A percentile compares a stretch with the other conserved stretches of the same genome.
Evolutionary conservation across 2,797 vertebrate genomes (phyloP).

Genomic region (Epinephelus coioides): DNA sequence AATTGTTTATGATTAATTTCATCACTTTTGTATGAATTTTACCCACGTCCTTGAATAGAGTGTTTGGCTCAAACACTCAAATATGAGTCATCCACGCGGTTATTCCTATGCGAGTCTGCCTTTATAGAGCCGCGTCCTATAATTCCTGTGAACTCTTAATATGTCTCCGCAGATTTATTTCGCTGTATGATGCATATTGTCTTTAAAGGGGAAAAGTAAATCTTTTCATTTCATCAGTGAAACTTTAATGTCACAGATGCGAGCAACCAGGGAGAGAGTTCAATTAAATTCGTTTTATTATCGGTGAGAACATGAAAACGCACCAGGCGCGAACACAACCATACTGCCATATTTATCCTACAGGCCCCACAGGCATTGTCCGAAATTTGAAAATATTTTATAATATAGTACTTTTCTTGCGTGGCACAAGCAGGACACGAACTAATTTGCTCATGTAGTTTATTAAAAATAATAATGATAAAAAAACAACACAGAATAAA

Average conservation of each 20-base stretch:
- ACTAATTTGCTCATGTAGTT: neutral
- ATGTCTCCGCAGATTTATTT: conserved; percentile 23
- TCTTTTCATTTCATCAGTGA: conserved; percentile 1
- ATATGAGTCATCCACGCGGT: conserved; percentile 37
- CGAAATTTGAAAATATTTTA: neutral
- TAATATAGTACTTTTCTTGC: neutral
- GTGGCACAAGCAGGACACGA: neutral
- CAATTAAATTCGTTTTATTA: conserved; percentile 17
- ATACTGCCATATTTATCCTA: neutral
- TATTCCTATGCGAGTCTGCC: neutral
- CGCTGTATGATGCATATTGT: conserved; percentile 6
- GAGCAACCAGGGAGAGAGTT: neutral
- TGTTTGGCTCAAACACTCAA: conserved; percentile 7
- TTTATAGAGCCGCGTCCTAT: conserved; percentile 4
- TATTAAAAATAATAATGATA: neutral
- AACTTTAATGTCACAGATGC: neutral
- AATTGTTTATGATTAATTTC: conserved; percentile 24
- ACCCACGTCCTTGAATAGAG: conserved; percentile 3
- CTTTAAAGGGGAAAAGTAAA: conserved; percentile 9
- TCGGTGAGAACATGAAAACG: neutral
- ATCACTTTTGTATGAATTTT: neutral
- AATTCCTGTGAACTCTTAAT: conserved; percentile 7
- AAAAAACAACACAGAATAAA: neutral
- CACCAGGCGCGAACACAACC: neutral
- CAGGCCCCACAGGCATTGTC: neutral